Percentiles rank a stretch among this genome's conserved stretches.
phyloP scores from a whole-genome alignment of 2,797 vertebrate species.

The Propithecus deckenii region DNA sequence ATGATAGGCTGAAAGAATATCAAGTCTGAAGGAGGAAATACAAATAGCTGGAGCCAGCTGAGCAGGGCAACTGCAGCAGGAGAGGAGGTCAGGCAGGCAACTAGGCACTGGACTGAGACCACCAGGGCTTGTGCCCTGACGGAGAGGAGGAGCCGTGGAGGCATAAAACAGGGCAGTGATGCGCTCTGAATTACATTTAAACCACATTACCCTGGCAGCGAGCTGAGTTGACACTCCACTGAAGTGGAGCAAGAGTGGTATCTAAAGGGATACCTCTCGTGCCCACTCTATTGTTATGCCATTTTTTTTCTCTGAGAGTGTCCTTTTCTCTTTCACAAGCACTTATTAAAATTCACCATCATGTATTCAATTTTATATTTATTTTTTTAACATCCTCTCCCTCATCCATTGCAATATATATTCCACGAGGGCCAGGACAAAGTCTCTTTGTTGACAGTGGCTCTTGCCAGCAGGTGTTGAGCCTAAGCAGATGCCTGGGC shows the following conservation, averaged over 20 bases:
- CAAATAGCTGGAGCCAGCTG: neutral
- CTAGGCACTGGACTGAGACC: neutral
- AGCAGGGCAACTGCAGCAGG: neutral
- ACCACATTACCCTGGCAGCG: fast-evolving
- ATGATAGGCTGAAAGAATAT: neutral
- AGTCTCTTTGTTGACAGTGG: neutral
- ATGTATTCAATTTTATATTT: neutral
- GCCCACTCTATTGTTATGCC: too few species aligned
- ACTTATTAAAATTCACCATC: neutral
- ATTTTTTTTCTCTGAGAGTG: neutral
- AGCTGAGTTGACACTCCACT: too few species aligned
- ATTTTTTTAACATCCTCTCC: neutral
- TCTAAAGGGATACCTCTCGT: fast-evolving
- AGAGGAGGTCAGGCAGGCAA: neutral
- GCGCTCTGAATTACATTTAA: neutral
- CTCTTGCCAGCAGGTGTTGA: neutral
- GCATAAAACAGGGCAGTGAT: fast-evolving
- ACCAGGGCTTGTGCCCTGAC: too few species aligned
- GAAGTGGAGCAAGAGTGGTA: too few species aligned
- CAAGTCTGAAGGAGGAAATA: neutral
- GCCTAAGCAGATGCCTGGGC: too few species aligned
- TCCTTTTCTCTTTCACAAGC: neutral
- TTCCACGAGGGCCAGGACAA: neutral
- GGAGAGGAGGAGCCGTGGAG: neutral
- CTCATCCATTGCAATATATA: neutral